Base-by-base conservation (phyloP, 2,797 vertebrate species). In the Thalassophryne amazonica region DNA sequence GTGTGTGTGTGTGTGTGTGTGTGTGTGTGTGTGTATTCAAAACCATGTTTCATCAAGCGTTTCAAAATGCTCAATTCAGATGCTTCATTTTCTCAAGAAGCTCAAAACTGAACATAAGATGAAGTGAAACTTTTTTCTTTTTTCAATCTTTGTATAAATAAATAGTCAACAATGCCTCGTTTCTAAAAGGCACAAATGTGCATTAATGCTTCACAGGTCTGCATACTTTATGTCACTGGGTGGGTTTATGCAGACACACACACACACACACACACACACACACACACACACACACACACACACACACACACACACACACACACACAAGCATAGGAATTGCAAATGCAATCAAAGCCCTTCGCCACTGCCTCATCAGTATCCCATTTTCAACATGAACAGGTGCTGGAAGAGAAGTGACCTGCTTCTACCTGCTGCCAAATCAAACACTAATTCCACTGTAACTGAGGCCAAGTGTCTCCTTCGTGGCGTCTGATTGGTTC, bases 321-420 rank as follows among this genome's bases (percentile, higher is more conserved):
- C 2, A 13, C 41, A 46, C 20, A 48, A 16, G 69, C 21, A 50
- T 17, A 67, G 36, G 73, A 81, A 75, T 76, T 81, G 75, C 71
- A 83, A 84, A 84, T 88, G 78, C 80, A 84, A 83, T 86, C 78
- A 83, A 43, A 52, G 51, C 53, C 22, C 22, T 6, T 66, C 51
- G 38, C 29, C 12, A 4, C 5, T 10, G 40, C 33, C 73, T 81
- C 76, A 79, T 81, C 77, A 69, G 49, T 57, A 70, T 69, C 76
- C 69, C 51, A 54, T 69, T 59, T 48, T 51, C 45, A 68, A 66
- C 33, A 52, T 6, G 56, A 81, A 47, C 81, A 84, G 82, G 68
- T 86, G 83, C 62, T 60, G 29, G 30, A 37, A 33, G 48, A 60
- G 56, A 65, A 54, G 34, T 67, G 56, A 78, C 76, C 82, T 78